Base-by-base conservation (phyloP, 2,797 vertebrate genomes). In the Sebastes reedi region DNA sequence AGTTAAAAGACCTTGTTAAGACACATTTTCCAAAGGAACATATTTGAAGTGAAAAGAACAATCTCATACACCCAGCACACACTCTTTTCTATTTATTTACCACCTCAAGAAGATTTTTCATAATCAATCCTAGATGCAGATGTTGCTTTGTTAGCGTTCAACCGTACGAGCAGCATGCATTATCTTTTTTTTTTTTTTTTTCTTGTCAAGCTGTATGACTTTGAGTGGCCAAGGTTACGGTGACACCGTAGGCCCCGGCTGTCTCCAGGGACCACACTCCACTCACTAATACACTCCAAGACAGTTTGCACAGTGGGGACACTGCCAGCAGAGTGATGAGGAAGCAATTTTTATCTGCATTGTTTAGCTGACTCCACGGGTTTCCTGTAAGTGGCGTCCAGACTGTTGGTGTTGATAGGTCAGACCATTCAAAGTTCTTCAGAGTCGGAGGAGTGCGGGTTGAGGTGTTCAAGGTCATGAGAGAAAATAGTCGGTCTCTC, bases 151-250 rank as follows among this genome's bases (percentile, higher is more conserved):
- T 81, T 55, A 27, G 59, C 60, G 22, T 72, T 2, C 8, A 39
- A 22, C 69, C 77, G 32, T 67, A 39, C 56, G 50, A 24, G 67
- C 39, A 68, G 80, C 50, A 20, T 72, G 71, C 69, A 66, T 77
- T 70, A 60, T 65, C 54, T 36, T 12, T 27, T 42, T 27, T 66
- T n/a, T 65, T 52, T 46, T 39, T 39, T 14, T 75, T 62, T 25
- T 70, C 56, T 42, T 60, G 75, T 80, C 80, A 81, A 61, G 67
- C 75, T 11, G 67, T 13, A n/a, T 85, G 90, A 89, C 85, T 90
- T 92, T 89, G 83, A 89, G 64, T 81, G 80, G 75, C 82, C 91
- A 94, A 94, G 94, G 94, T 94, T 89, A 89, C 25, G 2, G 85
- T 85, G 89, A 91, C 91, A 88, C 80, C 18, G 46, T 78, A n/a